Percentiles rank a stretch among this genome's conserved stretches.
Conservation (phyloP, 2,888 invertebrate species). For the Tuta absoluta region DNA sequence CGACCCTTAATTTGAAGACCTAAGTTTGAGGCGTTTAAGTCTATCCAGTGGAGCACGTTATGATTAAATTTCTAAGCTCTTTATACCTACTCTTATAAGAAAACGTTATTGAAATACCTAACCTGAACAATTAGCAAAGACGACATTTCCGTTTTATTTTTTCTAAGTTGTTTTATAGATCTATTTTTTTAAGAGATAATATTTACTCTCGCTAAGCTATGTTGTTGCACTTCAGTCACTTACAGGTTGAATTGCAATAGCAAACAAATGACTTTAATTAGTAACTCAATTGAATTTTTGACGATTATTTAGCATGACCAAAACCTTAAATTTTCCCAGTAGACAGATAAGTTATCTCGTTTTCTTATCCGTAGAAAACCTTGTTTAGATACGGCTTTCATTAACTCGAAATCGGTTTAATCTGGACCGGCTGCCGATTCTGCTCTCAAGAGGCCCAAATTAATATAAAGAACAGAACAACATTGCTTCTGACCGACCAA, state of each 20-base stretch:
- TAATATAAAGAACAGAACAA: constrained; percentile 75
- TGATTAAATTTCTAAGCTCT: constrained; percentile 18
- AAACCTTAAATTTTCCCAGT: no score
- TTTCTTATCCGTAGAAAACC: constrained; percentile 31
- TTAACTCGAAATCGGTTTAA: constrained; percentile 70
- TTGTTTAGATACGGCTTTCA: constrained; percentile 60
- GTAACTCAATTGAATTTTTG: no score
- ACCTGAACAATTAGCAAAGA: no score
- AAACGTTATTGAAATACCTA: background rate
- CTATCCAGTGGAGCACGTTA: background rate
- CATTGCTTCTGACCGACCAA: constrained; percentile 39
- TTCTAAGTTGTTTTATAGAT: no score
- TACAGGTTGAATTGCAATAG: no score
- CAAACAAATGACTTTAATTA: no score
- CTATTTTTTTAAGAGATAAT: no score
- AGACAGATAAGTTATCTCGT: background rate
- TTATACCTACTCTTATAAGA: background rate
- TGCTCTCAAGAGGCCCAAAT: constrained; percentile 73
- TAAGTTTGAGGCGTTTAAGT: constrained; percentile 26
- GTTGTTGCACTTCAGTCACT: no score
- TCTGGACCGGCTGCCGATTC: constrained; percentile 58
- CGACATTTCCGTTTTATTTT: no score
- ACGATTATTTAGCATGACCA: no score
- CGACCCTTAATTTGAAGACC: constrained; percentile 26
- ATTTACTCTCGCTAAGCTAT: no score